Percentiles rank a stretch among this genome's conserved stretches.
Evolutionary conservation across 2,888 invertebrate genomes (phyloP).

Genomic region (Cylloceria caligata): DNA sequence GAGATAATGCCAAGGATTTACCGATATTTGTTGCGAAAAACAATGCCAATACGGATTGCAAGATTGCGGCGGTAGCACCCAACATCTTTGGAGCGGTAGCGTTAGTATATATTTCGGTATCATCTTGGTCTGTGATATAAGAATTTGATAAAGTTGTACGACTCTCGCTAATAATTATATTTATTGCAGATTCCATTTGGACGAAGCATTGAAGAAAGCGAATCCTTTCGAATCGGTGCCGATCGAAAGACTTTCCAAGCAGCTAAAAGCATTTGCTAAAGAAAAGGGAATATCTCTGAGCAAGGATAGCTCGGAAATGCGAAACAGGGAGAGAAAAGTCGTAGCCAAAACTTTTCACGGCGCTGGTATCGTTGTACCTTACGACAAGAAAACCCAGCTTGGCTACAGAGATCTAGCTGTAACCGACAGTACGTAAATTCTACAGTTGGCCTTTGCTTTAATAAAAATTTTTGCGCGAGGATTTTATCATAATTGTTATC

Average conservation of each 20-base stretch:
- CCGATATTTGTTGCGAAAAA: slow-evolving; percentile 93
- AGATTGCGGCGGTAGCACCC: slow-evolving; percentile 90
- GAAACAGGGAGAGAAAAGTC: slow-evolving; percentile 87
- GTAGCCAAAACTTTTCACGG: slow-evolving; percentile 92
- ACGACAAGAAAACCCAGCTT: slow-evolving; percentile 91
- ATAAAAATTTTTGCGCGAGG: neutral
- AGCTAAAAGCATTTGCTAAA: slow-evolving; percentile 88
- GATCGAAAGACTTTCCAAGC: slow-evolving; percentile 87
- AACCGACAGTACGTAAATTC: slow-evolving; percentile 86
- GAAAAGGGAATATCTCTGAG: slow-evolving; percentile 87
- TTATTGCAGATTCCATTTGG: slow-evolving; percentile 85
- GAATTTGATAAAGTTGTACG: neutral
- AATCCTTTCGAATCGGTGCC: slow-evolving; percentile 88
- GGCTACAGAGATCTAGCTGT: slow-evolving; percentile 93
- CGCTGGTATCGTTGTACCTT: slow-evolving; percentile 94
- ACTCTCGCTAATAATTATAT: neutral
- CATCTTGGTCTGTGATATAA: neutral
- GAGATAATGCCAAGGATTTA: slow-evolving; percentile 91
- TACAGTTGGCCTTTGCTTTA: neutral
- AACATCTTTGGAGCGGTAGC: slow-evolving; percentile 93
- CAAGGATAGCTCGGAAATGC: slow-evolving; percentile 87
- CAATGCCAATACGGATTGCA: slow-evolving; percentile 88
- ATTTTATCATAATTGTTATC: too few relatives aligned
- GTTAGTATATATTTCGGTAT: slow-evolving; percentile 85
- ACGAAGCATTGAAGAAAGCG: slow-evolving; percentile 82